Evolutionary conservation across 1,140 invertebrate species (phyloP).

Genomic region (Orius insidiosus): DNA sequence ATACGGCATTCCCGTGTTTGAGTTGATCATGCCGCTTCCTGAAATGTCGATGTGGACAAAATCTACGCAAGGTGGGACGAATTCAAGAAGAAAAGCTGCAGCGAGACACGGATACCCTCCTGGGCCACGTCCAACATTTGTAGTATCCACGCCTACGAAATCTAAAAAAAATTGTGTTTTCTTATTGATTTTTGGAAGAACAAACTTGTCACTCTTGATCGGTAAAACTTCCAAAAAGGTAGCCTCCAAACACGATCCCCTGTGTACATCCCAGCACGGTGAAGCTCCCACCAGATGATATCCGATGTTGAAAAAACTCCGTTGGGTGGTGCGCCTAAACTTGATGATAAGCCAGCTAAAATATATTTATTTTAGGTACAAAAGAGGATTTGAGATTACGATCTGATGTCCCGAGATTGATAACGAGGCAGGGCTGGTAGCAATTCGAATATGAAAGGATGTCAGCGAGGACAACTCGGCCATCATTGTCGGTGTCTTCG

Average conservation of each 20-base stretch:
- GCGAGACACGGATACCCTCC: constrained; percentile 42
- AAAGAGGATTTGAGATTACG: not conserved
- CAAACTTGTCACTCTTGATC: constrained; percentile 31
- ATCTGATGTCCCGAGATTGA: constrained; percentile 53
- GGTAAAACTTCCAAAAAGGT: constrained; percentile 40
- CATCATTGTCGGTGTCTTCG: constrained; percentile 80
- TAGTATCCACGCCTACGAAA: constrained; percentile 34
- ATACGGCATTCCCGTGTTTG: constrained; percentile 38
- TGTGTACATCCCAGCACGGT: constrained; percentile 30
- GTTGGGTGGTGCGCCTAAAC: constrained; percentile 34
- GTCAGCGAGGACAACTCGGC: constrained; percentile 71
- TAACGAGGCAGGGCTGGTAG: constrained; percentile 41
- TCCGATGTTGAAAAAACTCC: constrained; percentile 37
- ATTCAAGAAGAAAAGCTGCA: constrained; percentile 53
- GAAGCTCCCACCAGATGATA: constrained; percentile 27
- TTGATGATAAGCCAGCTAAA: constrained; percentile 24
- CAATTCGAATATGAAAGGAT: constrained; percentile 61
- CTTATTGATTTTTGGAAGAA: too few relatives aligned
- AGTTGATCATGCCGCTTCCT: constrained; percentile 37
- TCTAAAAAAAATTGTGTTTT: constrained; percentile 1
- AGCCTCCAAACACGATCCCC: constrained; percentile 46
- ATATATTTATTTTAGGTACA: too few relatives aligned
- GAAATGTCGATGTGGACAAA: constrained; percentile 58
- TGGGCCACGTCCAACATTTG: constrained; percentile 35
- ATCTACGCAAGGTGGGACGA: constrained; percentile 35